A percentile compares a stretch with the other conserved stretches of the same genome.
These are phyloP conservation scores for Brachionus rubens DNA, from an alignment of 1,140 invertebrate genomes.

Conservation along the genomic window DNA sequence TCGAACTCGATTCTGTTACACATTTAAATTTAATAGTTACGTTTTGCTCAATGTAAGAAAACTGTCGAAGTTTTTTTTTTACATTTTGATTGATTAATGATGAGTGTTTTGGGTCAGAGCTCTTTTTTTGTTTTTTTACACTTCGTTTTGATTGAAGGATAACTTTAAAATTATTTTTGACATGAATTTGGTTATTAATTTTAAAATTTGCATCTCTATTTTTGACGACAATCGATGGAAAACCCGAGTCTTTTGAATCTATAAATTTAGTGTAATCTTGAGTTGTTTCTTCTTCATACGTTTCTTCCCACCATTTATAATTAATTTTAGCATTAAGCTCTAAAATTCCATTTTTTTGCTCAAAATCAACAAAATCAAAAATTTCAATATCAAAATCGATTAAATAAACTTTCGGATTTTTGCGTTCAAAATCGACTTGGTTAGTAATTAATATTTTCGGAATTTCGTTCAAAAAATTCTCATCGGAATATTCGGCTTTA, in stretches of 20 bases:
- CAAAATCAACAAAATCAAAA: conserved; percentile 19
- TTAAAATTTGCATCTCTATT: background rate
- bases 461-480: too few relatives aligned
- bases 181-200: conserved; percentile 44
- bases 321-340: background rate
- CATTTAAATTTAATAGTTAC: conserved; percentile 27
- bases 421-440: too few relatives aligned
- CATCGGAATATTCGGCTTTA: background rate
- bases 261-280: background rate
- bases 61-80: conserved; percentile 12
- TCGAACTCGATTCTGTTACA: too few relatives aligned
- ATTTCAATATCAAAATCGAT: conserved; percentile 41
- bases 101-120: background rate
- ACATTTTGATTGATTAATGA: background rate
- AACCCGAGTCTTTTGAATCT: background rate
- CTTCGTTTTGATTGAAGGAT: background rate
- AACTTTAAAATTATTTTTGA: conserved; percentile 24
- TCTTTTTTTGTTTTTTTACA: background rate
- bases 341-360: conserved; percentile 11
- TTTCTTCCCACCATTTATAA: conserved; percentile 44
- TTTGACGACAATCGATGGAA: background rate
- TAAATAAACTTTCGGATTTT: background rate
- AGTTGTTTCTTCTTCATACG: background rate
- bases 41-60: conserved; percentile 38
- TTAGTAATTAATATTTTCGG: too few relatives aligned